phyloP scores from a whole-genome alignment of 2,888 invertebrate genomes.

The Pandemis corylana region DNA sequence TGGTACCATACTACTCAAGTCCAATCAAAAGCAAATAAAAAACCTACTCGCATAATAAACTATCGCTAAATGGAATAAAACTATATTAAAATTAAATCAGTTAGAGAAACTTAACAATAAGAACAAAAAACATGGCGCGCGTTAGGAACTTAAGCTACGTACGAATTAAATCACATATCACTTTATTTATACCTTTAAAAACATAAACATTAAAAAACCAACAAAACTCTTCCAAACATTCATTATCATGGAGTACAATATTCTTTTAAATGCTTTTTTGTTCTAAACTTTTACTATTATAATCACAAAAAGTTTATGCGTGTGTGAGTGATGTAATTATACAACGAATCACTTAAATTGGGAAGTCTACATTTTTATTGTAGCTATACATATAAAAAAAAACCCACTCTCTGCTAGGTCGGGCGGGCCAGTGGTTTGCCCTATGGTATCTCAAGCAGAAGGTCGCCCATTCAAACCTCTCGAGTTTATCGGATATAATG shows the following conservation, averaged over 20 bases:
- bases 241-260: neutral
- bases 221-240: slow-evolving; percentile 13
- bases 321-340: neutral
- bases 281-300: neutral
- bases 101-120: slow-evolving; percentile 54
- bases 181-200: slow-evolving; percentile 6
- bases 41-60: neutral
- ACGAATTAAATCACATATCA: slow-evolving; percentile 45
- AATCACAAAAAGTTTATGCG: neutral
- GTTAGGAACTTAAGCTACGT: slow-evolving; percentile 56
- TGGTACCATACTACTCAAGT: neutral
- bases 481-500: too few relatives aligned
- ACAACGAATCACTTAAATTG: neutral
- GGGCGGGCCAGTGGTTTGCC: too few relatives aligned
- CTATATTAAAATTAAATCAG: slow-evolving; percentile 25
- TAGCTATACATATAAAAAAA: too few relatives aligned
- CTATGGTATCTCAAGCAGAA: too few relatives aligned
- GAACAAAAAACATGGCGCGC: slow-evolving; percentile 53
- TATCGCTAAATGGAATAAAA: neutral
- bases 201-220: slow-evolving; percentile 23
- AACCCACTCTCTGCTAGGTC: too few relatives aligned
- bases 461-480: too few relatives aligned
- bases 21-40: neutral
- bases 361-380: neutral
- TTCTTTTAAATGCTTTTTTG: neutral